Conservation (phyloP, 2,888 invertebrate genomes). For the Epistrophe eligans region DNA sequence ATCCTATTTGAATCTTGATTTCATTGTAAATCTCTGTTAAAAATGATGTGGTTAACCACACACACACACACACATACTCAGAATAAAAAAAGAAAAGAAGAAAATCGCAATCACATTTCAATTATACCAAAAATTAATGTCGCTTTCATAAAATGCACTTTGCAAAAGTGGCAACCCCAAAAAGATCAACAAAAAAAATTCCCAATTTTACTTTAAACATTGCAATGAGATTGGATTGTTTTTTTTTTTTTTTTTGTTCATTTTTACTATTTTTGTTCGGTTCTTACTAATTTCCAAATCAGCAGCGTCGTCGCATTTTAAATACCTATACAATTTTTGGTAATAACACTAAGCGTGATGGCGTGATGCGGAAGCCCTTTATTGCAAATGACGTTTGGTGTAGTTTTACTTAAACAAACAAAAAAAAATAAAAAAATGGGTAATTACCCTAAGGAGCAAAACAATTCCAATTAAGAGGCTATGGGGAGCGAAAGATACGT, state of each 20-base stretch:
- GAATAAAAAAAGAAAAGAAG: not conserved
- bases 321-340: conserved; percentile 39
- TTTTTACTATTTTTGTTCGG: conserved; percentile 1
- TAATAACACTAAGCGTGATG: conserved; percentile 51
- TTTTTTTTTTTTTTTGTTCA: conserved; percentile 16
- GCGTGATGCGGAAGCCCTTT: conserved; percentile 48
- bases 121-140: conserved; percentile 50
- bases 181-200: conserved; percentile 6
- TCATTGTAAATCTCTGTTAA: conserved; percentile 64
- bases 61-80: not conserved
- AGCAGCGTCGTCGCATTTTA: conserved; percentile 58
- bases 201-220: conserved; percentile 33
- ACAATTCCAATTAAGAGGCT: conserved; percentile 71
- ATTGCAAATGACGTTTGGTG: conserved; percentile 56
- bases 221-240: conserved; percentile 65
- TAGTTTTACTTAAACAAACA: conserved; percentile 62
- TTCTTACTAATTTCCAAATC: conserved; percentile 63
- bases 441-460: conserved; percentile 75
- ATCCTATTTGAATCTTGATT: conserved; percentile 71
- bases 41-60: conserved; percentile 44
- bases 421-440: conserved; percentile 34
- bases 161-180: conserved; percentile 7
- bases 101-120: conserved; percentile 48
- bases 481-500: not conserved
- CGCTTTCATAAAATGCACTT: conserved; percentile 48